These are phyloP conservation scores for Ptychodera flava DNA, from an alignment of 35 echinoderm and acorn worm species.

Conservation along the genomic window DNA sequence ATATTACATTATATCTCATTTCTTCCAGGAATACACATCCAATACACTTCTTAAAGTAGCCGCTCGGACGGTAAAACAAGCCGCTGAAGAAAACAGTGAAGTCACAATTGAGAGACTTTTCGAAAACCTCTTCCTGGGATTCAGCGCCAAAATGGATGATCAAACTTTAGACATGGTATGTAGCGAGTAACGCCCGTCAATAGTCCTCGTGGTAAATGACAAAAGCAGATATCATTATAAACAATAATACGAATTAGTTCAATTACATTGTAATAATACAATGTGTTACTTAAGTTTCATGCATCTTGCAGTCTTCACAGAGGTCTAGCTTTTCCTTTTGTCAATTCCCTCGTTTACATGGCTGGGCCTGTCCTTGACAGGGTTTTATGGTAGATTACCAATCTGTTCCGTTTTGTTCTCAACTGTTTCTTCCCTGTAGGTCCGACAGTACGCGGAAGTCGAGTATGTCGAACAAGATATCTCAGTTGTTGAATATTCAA, in stretches of 20 bases:
- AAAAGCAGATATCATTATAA: background rate
- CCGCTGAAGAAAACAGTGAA: too few relatives aligned
- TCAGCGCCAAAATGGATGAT: background rate
- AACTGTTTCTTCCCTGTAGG: background rate
- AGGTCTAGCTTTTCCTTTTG: background rate
- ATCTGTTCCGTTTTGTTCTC: background rate
- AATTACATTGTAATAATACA: background rate
- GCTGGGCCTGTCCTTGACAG: background rate
- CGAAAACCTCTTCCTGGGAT: background rate
- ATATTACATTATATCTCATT: too few relatives aligned
- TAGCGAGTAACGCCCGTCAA: background rate
- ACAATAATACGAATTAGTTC: background rate
- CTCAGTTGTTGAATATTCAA: background rate
- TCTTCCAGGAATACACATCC: too few relatives aligned
- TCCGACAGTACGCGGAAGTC: background rate
- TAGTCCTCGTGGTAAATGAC: background rate
- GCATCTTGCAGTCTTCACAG: background rate
- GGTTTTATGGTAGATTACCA: background rate
- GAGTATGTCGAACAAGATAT: background rate
- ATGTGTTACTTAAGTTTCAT: background rate
- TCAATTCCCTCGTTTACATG: background rate
- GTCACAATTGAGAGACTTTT: background rate
- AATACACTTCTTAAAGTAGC: too few relatives aligned
- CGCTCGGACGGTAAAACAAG: too few relatives aligned
- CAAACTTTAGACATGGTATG: background rate